phyloP scores from a whole-genome alignment of 2,888 invertebrate genomes.

The Cerceris ruficornis region DNA sequence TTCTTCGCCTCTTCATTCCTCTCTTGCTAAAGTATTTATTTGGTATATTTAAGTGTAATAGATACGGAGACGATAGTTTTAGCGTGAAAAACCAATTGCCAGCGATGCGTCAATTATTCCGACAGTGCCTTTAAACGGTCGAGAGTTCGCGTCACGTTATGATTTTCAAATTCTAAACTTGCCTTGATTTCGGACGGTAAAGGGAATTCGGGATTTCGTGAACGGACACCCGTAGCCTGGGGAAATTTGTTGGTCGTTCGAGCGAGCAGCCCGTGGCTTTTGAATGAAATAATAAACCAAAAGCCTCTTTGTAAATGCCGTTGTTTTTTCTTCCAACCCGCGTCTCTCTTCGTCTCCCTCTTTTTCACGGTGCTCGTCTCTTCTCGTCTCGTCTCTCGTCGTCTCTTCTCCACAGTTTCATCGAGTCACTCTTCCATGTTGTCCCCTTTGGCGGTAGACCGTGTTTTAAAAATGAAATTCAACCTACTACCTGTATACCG shows the following conservation, averaged over 20 bases:
- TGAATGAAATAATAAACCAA: slow-evolving; percentile 20
- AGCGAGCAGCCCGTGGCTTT: background rate
- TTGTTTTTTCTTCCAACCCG: background rate
- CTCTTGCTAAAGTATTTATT: no score
- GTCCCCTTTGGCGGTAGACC: no score
- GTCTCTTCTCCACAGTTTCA: no score
- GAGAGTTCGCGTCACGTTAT: background rate
- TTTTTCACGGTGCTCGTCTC: background rate
- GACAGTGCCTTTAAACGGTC: slow-evolving; percentile 6
- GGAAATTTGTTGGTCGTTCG: slow-evolving; percentile 1
- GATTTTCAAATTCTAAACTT: background rate
- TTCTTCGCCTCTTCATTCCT: no score
- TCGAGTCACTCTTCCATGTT: no score
- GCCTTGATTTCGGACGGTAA: background rate
- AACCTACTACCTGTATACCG: background rate
- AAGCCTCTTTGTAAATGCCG: slow-evolving; percentile 12
- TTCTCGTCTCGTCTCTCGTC: no score
- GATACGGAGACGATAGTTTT: no score
- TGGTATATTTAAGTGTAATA: no score
- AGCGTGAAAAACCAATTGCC: no score
- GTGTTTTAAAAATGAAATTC: no score
- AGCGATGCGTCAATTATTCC: background rate
- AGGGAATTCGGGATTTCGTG: background rate
- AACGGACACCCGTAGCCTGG: background rate
- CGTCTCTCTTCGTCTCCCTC: background rate